These are phyloP conservation scores for Calonectris borealis DNA, from an alignment of 2,113 vertebrate species.

Conservation along the genomic window DNA sequence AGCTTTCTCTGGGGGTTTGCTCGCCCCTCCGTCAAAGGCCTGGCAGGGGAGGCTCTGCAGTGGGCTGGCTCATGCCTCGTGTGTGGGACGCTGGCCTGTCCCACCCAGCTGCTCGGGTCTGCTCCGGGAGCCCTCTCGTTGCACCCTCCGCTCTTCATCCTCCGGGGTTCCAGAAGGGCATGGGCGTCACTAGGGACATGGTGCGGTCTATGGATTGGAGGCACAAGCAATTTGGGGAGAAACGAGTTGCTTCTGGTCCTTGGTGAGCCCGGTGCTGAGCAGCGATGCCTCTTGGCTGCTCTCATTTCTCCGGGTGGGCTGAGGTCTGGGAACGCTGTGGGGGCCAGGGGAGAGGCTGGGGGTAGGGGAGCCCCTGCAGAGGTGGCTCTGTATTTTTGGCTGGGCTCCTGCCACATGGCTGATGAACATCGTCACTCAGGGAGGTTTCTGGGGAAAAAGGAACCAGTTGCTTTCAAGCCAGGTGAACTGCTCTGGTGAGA, in stretches of 20 bases:
- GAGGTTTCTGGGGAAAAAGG: not conserved
- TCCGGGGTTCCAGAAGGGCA: not conserved
- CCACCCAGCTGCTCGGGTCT: not conserved
- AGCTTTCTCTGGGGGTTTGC: not conserved
- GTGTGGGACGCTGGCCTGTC: not conserved
- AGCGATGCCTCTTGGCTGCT: not conserved
- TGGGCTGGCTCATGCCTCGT: fast-evolving
- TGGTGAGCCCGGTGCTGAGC: not conserved
- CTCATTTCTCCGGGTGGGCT: not conserved
- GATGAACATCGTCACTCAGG: not conserved
- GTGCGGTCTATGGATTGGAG: not conserved
- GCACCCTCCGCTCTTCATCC: not conserved
- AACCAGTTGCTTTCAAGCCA: not conserved
- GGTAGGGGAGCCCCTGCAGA: not conserved
- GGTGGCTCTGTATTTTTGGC: not conserved
- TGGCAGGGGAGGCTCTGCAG: not conserved
- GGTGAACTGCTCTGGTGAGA: not conserved
- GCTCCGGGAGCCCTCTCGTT: not conserved
- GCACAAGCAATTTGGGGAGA: not conserved
- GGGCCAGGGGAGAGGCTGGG: not conserved
- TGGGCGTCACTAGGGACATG: not conserved
- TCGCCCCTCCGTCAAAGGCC: fast-evolving
- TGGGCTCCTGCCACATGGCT: not conserved
- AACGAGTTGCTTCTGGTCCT: not conserved
- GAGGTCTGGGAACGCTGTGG: not conserved